Evolutionary conservation across 2,888 invertebrate species (phyloP), one percentile per base, ranked within the genome.

Genomic region (Clunio marinus): DNA sequence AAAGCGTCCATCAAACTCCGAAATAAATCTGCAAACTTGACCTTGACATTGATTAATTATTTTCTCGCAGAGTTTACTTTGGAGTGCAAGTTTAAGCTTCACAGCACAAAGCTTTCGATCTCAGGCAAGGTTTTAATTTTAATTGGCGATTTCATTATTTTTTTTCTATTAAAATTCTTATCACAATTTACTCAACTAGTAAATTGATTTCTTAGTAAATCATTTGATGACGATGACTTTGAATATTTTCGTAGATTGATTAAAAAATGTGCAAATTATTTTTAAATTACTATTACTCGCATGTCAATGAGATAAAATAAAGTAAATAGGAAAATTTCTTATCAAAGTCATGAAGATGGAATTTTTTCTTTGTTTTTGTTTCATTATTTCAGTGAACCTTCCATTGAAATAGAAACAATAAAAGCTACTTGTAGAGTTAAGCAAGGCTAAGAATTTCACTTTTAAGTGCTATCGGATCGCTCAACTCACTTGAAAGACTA

Each of bases 401-500:
- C n/a, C n/a, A n/a, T n/a, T n/a, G n/a, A n/a, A n/a, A 2, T 10
- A 2, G 41, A 41, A 41, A 5, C 41, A 41, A 13, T 41, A 32
- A 32, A 32, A n/a, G n/a, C 41, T 41, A 15, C 41, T 15, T 51
- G 20, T 22, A 32, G 7, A 32, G 35, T 32, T 17, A 45, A 17
- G 8, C 45, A 57, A 57, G 57, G 57, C 25, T 27, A 13, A 32
- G 27, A 45, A 41, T 63, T 63, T 63, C 62, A 63, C 62, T 63
- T 45, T 62, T 62, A 8, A 58, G n/a, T 27, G 2, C 5, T 8
- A 41, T n/a, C n/a, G n/a, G 20, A 37, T 13, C 8, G 4, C 8
- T 37, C 10, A 22, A 63, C 76, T 76, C 72, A 79, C 78, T 73
- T 78, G 78, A 72, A 86, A 86, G 1, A 84, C 84, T 69, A 83